These are phyloP conservation scores for Champsocephalus gunnari DNA, from an alignment of 2,797 vertebrate species.

Conservation along the genomic window DNA sequence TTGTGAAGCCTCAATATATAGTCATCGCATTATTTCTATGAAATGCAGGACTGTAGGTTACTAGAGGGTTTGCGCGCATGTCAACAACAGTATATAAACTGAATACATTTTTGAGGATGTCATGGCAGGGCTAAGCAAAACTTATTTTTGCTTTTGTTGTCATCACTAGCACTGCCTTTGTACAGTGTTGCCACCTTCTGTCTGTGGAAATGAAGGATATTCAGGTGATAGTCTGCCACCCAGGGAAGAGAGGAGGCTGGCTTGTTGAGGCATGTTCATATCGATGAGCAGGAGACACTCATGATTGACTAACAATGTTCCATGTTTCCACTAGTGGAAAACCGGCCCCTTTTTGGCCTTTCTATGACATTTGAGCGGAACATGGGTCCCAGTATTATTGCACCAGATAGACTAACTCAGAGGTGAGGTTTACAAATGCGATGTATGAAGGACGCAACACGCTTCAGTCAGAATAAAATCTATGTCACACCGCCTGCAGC, in stretches of 20 bases:
- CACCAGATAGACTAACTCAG: conserved; percentile 24
- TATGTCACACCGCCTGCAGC: conserved; percentile 35
- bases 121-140: conserved; percentile 24
- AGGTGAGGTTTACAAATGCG: neutral
- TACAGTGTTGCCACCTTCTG: conserved; percentile 39
- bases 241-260: conserved; percentile 20
- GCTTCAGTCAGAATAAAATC: conserved; percentile 39
- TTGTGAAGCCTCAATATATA: neutral
- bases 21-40: neutral
- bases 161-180: conserved; percentile 20
- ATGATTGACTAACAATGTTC: conserved; percentile 24
- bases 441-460: conserved; percentile 34
- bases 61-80: neutral
- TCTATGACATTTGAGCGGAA: conserved; percentile 28
- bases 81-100: neutral
- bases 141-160: conserved; percentile 9
- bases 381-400: conserved; percentile 1
- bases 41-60: neutral
- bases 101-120: conserved; percentile 1
- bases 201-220: conserved; percentile 56
- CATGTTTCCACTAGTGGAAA: conserved; percentile 54
- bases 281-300: conserved; percentile 22
- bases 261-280: conserved; percentile 47
- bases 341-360: conserved; percentile 40
- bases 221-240: conserved; percentile 46